These are phyloP conservation scores for Phataginus tricuspis DNA, from an alignment of 2,797 vertebrate genomes.

Conservation along the genomic window DNA sequence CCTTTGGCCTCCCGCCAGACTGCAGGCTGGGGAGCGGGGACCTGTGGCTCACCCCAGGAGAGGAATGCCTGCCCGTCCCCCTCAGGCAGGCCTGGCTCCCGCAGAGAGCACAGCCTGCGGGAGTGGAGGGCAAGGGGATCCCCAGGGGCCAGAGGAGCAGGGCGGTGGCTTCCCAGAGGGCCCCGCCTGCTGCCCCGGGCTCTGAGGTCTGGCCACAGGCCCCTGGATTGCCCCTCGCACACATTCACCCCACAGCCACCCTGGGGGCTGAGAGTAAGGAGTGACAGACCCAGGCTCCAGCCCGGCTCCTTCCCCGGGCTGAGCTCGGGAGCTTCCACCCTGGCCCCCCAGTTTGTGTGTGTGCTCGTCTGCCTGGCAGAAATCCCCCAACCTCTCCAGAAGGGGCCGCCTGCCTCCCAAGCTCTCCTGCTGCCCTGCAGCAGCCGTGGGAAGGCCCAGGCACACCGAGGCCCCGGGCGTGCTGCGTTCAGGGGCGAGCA, in stretches of 20 bases:
- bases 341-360: background rate
- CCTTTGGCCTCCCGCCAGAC: background rate
- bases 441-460: background rate
- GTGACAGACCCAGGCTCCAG: rapidly evolving
- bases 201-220: background rate
- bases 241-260: background rate
- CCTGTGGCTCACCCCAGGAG: rapidly evolving
- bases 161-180: background rate
- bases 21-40: background rate
- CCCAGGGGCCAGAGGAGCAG: background rate
- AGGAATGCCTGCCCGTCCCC: background rate
- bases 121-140: background rate
- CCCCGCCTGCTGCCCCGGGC: background rate
- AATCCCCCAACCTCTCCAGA: rapidly evolving
- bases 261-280: background rate
- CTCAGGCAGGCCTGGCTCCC: background rate
- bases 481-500: rapidly evolving
- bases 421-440: rapidly evolving
- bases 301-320: background rate
- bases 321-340: rapidly evolving
- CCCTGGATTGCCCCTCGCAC: rapidly evolving
- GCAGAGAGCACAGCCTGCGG: background rate
- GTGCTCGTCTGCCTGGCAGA: too few species aligned
- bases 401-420: rapidly evolving
- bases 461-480: rapidly evolving